Base-by-base conservation (phyloP, 1,140 invertebrate species). In the Procambarus clarkii region DNA sequence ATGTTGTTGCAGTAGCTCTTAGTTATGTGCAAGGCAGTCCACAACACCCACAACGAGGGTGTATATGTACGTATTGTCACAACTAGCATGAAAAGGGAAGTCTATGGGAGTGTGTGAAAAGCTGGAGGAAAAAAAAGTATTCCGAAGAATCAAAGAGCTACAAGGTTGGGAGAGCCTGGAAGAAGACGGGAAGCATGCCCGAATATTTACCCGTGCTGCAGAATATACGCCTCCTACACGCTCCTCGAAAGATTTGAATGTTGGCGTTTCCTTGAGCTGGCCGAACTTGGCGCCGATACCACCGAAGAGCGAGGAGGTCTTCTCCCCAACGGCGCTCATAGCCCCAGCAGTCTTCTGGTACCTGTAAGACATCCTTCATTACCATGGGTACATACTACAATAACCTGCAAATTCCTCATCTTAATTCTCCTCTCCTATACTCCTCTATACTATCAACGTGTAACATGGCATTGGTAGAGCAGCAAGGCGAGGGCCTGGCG, bases 181-280 rank as follows among this genome's bases (percentile, higher is more conserved):
- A 5, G 8, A 48, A 48, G n/a, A 34, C n/a, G 34, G n/a, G 21
- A 21, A 69, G 64, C 5, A 5, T 21, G 64, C 4, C 13, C 5
- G 64, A 69, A 18, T n/a, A 69, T 11, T 93, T 90, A 95, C 95
- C 95, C 95, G 95, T 48, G 96, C 96, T 93, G 93, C 95, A 81
- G 94, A 94, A 92, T 95, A 95, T n/a, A 96, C 95, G 81, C 94
- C 94, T 71, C 95, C 95, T 13, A 96, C 94, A 93, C 95, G 95
- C 79, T 95, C 95, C 93, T 96, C 96, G 87, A 96, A 94, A 18
- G 95, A 95, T 91, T 96, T 96, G 94, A 96, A 96, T 24, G 96
- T 94, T 15, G 94, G 94, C 15, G 96, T 96, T 93, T 96, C 96
- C 93, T 94, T 95, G 24, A 95, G 94, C 93, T 95, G 94, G 78